phyloP scores from a whole-genome alignment of 2,797 vertebrate species.

The Intellagama lesueurii region DNA sequence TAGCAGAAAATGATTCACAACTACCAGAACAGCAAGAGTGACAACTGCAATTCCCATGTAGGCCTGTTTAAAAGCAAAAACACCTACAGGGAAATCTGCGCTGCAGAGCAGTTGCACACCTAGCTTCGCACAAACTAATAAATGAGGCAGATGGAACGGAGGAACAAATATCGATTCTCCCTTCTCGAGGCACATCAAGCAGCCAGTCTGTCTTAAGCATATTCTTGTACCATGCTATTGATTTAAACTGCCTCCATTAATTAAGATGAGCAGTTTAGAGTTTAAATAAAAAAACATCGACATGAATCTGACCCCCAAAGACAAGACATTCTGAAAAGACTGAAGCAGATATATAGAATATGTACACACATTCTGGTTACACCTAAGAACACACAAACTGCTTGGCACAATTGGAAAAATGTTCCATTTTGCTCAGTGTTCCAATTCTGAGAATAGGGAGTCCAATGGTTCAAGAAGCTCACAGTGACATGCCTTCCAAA shows the following conservation, averaged over 20 bases:
- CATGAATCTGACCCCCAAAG: not conserved
- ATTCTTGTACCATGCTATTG: not conserved
- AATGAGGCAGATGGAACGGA: constrained; percentile 1
- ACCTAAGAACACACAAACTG: not conserved
- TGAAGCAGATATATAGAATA: not conserved
- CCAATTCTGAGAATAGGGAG: not conserved
- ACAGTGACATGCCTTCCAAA: not conserved
- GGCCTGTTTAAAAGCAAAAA: constrained; percentile 10
- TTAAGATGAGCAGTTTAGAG: constrained; percentile 5
- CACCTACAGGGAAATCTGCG: constrained; percentile 20
- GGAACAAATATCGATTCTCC: not conserved
- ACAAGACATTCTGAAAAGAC: not conserved
- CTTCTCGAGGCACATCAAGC: not conserved
- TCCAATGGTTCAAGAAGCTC: not conserved
- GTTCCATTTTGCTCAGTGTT: not conserved
- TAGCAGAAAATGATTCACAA: constrained; percentile 56
- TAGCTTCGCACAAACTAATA: constrained; percentile 9
- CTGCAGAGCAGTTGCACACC: constrained; percentile 4
- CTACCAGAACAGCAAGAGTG: constrained; percentile 37
- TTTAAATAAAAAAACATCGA: not conserved
- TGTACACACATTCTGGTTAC: not conserved
- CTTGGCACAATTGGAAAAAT: not conserved
- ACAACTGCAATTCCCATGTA: constrained; percentile 45
- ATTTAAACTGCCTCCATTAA: constrained; percentile 7
- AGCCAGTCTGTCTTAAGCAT: not conserved